These are phyloP conservation scores for Popillia japonica DNA, from an alignment of 1,140 invertebrate species.

Conservation along the genomic window DNA sequence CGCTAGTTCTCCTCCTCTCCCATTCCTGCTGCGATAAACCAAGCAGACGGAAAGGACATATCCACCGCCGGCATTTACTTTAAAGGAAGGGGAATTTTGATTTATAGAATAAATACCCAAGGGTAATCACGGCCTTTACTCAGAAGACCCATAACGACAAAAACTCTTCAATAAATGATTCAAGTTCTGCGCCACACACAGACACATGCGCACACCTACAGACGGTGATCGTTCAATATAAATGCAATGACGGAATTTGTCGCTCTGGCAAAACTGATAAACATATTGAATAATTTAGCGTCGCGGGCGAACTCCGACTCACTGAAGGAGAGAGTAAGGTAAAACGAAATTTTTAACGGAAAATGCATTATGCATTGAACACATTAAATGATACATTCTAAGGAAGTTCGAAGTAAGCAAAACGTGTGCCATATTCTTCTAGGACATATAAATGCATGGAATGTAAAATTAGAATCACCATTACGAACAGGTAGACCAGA, in stretches of 20 bases:
- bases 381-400: slow-evolving; percentile 10
- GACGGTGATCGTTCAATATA: slow-evolving; percentile 16
- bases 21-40: not conserved
- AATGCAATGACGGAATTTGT: slow-evolving; percentile 28
- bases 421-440: not conserved
- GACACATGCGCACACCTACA: not conserved
- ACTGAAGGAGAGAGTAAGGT: not conserved
- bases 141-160: slow-evolving; percentile 24
- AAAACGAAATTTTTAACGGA: not conserved
- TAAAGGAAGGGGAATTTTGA: slow-evolving; percentile 27
- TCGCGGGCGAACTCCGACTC: not conserved
- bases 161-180: slow-evolving; percentile 33
- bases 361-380: slow-evolving; percentile 13
- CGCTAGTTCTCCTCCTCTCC: not conserved
- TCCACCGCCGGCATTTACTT: not conserved
- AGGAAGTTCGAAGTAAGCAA: slow-evolving; percentile 1
- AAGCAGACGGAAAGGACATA: slow-evolving; percentile 9
- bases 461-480: not conserved
- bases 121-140: slow-evolving; percentile 28
- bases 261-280: slow-evolving; percentile 25
- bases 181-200: slow-evolving; percentile 9
- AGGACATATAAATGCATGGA: not conserved
- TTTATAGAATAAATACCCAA: slow-evolving; percentile 33
- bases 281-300: slow-evolving; percentile 27
- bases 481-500: not conserved